Evolutionary conservation across 2,113 vertebrate genomes (phyloP).

Genomic region (Xerus inauris): DNA sequence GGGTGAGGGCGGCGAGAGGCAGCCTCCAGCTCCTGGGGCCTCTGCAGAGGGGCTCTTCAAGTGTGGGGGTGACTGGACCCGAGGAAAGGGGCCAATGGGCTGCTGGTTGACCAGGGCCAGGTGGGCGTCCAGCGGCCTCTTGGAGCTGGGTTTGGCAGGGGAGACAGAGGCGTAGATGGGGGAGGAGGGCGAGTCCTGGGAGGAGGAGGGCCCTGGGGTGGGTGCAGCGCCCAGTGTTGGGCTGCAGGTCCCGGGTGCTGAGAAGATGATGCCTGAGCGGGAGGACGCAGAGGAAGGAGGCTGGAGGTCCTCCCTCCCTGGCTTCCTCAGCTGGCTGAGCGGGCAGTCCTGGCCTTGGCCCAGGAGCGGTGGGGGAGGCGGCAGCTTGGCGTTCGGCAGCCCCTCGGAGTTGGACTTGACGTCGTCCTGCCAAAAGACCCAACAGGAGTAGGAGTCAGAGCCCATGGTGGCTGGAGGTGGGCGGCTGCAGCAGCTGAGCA

Average conservation of each 20-base stretch:
- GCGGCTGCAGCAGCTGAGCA: accelerated
- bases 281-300: conserved; percentile 91
- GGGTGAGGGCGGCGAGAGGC: conserved; percentile 68
- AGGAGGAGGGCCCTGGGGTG: conserved; percentile 32
- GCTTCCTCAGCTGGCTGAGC: conserved; percentile 69
- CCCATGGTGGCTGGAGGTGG: background rate
- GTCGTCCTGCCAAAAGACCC: conserved; percentile 91
- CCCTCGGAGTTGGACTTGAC: conserved; percentile 89
- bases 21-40: background rate
- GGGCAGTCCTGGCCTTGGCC: conserved; percentile 68
- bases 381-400: conserved; percentile 91
- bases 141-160: conserved; percentile 68
- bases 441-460: conserved; percentile 71
- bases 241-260: conserved; percentile 85
- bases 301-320: conserved; percentile 82
- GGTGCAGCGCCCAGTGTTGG: conserved; percentile 53
- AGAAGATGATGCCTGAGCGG: conserved; percentile 92
- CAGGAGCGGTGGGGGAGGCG: conserved; percentile 85
- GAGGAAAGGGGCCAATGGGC: conserved; percentile 94
- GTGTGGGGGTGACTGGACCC: conserved; percentile 93
- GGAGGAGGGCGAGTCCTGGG: conserved; percentile 76
- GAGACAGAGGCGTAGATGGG: conserved; percentile 85
- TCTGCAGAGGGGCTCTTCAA: conserved; percentile 78
- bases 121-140: conserved; percentile 85
- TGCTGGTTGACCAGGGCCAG: conserved; percentile 90